Conservation (phyloP, 2,797 vertebrate genomes). For the Pristis pectinata region DNA sequence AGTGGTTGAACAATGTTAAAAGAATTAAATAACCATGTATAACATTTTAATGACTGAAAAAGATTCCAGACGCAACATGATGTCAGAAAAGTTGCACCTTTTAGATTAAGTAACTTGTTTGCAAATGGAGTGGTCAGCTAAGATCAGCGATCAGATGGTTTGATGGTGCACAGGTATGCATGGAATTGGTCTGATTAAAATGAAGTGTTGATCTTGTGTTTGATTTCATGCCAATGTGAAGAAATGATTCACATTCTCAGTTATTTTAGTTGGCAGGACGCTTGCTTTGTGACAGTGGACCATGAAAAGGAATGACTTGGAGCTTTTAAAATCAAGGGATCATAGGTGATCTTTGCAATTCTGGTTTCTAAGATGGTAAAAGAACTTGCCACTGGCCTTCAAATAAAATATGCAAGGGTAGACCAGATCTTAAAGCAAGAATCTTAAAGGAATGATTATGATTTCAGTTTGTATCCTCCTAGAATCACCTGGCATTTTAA, state of each 20-base stretch:
- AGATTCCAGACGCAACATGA: neutral
- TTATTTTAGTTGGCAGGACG: neutral
- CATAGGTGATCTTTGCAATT: neutral
- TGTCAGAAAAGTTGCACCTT: neutral
- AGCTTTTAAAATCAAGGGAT: neutral
- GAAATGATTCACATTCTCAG: neutral
- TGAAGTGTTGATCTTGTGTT: neutral
- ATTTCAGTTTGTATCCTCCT: neutral
- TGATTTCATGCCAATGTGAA: neutral
- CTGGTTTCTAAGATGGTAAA: neutral
- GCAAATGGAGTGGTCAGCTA: neutral
- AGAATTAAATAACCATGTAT: neutral
- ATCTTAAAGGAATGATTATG: no score
- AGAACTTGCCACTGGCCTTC: neutral
- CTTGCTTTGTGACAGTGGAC: neutral
- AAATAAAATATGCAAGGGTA: neutral
- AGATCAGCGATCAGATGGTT: neutral
- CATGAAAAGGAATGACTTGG: neutral
- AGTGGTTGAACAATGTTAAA: neutral
- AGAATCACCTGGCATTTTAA: neutral
- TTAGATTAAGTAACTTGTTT: neutral
- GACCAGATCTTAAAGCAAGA: neutral
- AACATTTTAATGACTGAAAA: neutral
- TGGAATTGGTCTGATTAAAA: neutral
- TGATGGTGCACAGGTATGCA: neutral